These are phyloP conservation scores for Platynereis dumerilii DNA, from an alignment of 2,888 invertebrate genomes.

Conservation along the genomic window DNA sequence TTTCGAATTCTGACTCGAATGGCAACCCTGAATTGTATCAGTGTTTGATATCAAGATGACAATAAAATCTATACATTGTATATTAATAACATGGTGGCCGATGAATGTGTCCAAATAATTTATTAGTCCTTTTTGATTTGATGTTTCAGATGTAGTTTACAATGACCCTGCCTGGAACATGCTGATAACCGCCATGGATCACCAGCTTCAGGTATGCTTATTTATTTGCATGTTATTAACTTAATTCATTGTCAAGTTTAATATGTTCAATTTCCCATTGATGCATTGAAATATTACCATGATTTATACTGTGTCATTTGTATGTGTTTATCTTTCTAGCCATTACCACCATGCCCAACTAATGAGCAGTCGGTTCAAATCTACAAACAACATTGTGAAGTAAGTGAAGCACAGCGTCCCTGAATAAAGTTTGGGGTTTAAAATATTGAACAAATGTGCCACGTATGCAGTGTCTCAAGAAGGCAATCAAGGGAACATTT, in stretches of 20 bases:
- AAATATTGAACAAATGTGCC: background rate
- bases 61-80: no score
- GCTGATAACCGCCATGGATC: constrained; percentile 24
- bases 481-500: no score
- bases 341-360: constrained; percentile 81
- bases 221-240: background rate
- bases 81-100: no score
- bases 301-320: background rate
- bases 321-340: constrained; percentile 61
- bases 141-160: constrained; percentile 2
- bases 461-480: background rate
- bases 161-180: constrained; percentile 15
- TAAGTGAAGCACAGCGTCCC: constrained; percentile 28
- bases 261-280: no score
- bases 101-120: no score
- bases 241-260: no score
- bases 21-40: no score
- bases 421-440: background rate
- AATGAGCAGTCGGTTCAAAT: constrained; percentile 81
- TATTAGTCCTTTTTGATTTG: no score
- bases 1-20: no score
- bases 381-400: constrained; percentile 77
- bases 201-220: constrained; percentile 28
- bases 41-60: no score
- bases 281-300: no score